phyloP scores from a whole-genome alignment of 2,113 vertebrate species.

The Xiphophorus maculatus region DNA sequence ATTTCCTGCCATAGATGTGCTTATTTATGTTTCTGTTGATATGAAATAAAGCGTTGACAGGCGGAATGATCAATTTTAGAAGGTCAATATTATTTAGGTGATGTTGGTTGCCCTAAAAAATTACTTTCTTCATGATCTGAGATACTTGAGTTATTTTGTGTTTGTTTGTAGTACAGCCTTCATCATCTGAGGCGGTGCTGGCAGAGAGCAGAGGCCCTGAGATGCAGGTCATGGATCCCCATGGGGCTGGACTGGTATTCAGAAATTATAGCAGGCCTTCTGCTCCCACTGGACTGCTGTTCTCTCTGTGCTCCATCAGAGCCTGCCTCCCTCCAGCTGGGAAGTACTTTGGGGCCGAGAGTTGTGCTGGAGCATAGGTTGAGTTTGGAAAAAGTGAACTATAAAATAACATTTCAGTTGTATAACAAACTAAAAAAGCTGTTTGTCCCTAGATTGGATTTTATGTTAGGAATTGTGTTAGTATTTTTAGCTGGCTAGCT shows the following conservation, averaged over 20 bases:
- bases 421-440: constrained; percentile 32
- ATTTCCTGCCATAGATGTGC: constrained; percentile 1
- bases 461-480: constrained; percentile 23
- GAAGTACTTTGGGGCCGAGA: constrained; percentile 8
- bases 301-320: constrained; percentile 24
- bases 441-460: constrained; percentile 27
- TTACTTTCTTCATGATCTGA: constrained; percentile 3
- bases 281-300: constrained; percentile 48
- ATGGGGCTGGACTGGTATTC: constrained; percentile 69
- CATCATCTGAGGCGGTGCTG: constrained; percentile 32
- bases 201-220: constrained; percentile 55
- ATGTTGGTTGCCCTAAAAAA: constrained; percentile 32
- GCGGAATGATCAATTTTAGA: constrained; percentile 10
- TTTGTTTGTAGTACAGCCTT: constrained; percentile 40
- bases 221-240: constrained; percentile 73
- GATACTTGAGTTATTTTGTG: constrained; percentile 2
- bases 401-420: constrained; percentile 29
- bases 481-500: constrained; percentile 7
- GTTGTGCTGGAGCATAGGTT: constrained; percentile 6
- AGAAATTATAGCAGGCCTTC: constrained; percentile 62
- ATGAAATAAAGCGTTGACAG: constrained; percentile 16
- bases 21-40: constrained; percentile 1
- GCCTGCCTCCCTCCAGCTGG: constrained; percentile 24
- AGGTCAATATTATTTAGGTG: constrained; percentile 39
- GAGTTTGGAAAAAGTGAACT: constrained; percentile 45